Percentiles rank a stretch among this genome's conserved stretches.
Evolutionary conservation across 2,888 invertebrate genomes (phyloP).

Genomic region (Xestoiulus laeticollis): DNA sequence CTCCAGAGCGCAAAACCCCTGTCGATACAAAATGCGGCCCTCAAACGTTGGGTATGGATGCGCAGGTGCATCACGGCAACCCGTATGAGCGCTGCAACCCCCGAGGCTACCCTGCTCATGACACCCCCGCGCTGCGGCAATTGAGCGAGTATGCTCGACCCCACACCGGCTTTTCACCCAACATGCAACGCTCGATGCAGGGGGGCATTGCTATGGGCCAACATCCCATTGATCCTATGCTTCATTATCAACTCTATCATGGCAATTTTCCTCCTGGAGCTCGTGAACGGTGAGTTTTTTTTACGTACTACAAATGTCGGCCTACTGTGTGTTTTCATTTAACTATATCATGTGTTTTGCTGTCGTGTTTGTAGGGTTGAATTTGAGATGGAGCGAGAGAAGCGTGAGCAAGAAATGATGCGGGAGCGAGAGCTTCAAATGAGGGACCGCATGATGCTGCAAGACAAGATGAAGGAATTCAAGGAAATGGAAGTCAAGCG

Average conservation of each 20-base stretch:
- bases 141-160: constrained; percentile 91
- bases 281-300: constrained; percentile 66
- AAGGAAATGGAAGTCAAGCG: constrained; percentile 53
- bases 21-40: constrained; percentile 49
- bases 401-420: constrained; percentile 56
- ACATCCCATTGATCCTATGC: constrained; percentile 83
- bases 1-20: constrained; percentile 47
- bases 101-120: constrained; percentile 75
- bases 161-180: constrained; percentile 84
- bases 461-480: constrained; percentile 56
- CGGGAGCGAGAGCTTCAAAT: constrained; percentile 55
- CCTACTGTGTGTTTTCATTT: no score
- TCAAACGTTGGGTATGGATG: constrained; percentile 35
- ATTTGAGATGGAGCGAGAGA: constrained; percentile 56
- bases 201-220: constrained; percentile 65
- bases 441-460: constrained; percentile 48
- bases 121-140: constrained; percentile 92
- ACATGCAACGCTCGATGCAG: constrained; percentile 60
- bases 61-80: constrained; percentile 47
- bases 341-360: no score
- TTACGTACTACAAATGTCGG: no score
- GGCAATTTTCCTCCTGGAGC: constrained; percentile 77
- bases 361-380: constrained; percentile 51
- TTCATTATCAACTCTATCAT: constrained; percentile 76
- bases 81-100: constrained; percentile 74